These are phyloP conservation scores for Dascillus cervinus DNA, from an alignment of 2,888 invertebrate species.

Conservation along the genomic window DNA sequence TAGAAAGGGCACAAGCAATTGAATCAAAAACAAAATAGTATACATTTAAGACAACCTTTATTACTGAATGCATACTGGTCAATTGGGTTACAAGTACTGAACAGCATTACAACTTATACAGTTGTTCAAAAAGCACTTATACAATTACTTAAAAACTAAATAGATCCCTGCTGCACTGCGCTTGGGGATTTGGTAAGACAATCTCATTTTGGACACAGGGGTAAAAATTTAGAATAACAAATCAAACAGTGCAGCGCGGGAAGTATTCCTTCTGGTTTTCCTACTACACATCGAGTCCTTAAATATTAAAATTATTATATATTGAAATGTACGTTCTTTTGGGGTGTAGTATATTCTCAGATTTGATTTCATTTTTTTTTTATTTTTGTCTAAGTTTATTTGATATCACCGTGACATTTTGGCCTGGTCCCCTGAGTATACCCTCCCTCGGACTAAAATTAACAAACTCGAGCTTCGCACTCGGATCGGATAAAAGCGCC, in stretches of 20 bases:
- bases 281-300: slow-evolving; percentile 41
- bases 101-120: slow-evolving; percentile 40
- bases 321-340: slow-evolving; percentile 39
- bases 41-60: slow-evolving; percentile 51
- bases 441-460: slow-evolving; percentile 29
- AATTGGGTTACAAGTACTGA: slow-evolving; percentile 47
- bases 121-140: slow-evolving; percentile 46
- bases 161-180: slow-evolving; percentile 35
- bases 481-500: slow-evolving; percentile 2
- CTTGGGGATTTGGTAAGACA: slow-evolving; percentile 18
- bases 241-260: slow-evolving; percentile 35
- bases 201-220: no score
- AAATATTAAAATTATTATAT: slow-evolving; percentile 31
- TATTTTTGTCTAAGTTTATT: slow-evolving; percentile 40
- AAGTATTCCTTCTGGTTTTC: slow-evolving; percentile 16
- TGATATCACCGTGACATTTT: slow-evolving; percentile 46
- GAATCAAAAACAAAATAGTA: slow-evolving; percentile 11
- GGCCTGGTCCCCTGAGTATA: slow-evolving; percentile 48
- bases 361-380: slow-evolving; percentile 42
- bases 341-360: slow-evolving; percentile 30
- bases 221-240: slow-evolving; percentile 34
- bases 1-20: no score
- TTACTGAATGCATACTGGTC: slow-evolving; percentile 51
- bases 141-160: slow-evolving; percentile 41
- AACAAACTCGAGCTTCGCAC: slow-evolving; percentile 12